Evolutionary conservation across 2,113 vertebrate genomes (phyloP).

Genomic region (Porphyrio hochstetteri): DNA sequence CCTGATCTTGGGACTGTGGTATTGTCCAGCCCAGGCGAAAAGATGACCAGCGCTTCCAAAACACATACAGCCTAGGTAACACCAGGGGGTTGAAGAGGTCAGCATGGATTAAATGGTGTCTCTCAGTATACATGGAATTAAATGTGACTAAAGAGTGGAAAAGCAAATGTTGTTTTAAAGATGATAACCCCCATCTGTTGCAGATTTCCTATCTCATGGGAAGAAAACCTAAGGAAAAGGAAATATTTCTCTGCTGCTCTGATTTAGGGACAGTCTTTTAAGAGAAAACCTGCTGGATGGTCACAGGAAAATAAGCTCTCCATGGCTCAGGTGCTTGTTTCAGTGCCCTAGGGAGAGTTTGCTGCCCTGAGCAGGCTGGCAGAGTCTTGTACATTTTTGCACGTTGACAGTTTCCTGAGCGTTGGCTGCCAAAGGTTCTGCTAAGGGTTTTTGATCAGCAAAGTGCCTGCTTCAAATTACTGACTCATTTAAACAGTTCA

Average conservation of each 20-base stretch:
- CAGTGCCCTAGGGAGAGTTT: neutral
- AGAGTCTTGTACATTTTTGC: neutral
- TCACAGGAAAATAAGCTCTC: neutral
- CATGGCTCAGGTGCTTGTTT: neutral
- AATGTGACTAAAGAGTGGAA: neutral
- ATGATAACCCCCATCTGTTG: neutral
- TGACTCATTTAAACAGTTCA: neutral
- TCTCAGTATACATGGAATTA: rapidly evolving
- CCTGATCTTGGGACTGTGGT: neutral
- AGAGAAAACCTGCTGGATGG: neutral
- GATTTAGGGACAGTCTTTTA: neutral
- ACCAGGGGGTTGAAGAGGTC: neutral
- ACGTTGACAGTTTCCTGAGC: neutral
- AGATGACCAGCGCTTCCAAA: neutral
- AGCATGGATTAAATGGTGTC: neutral
- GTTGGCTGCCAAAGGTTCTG: neutral
- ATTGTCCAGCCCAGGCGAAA: neutral
- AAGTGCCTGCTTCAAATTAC: neutral
- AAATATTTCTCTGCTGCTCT: neutral
- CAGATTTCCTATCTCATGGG: neutral
- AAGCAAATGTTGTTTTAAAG: neutral
- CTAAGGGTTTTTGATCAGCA: neutral
- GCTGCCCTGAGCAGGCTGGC: neutral
- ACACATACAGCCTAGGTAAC: neutral
- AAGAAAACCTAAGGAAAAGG: neutral